Evolutionary conservation across 2,113 vertebrate genomes (phyloP).

Genomic region (Onychostruthus taczanowskii): DNA sequence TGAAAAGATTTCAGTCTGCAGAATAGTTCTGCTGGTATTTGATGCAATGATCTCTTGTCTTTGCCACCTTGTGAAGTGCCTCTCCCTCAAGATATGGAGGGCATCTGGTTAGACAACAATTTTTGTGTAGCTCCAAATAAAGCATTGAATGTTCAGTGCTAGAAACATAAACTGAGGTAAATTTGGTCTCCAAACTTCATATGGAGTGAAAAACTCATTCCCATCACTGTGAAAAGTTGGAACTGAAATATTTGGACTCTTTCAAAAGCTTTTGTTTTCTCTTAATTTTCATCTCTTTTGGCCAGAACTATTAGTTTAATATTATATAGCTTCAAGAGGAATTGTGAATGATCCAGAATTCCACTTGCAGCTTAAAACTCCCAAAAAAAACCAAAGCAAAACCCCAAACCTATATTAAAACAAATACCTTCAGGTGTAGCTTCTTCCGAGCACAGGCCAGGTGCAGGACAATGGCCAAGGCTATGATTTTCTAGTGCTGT

Average conservation of each 20-base stretch:
- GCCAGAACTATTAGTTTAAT: neutral
- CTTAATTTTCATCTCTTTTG: neutral
- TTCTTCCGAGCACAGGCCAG: neutral
- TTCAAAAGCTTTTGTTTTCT: conserved; percentile 25
- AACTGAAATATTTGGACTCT: neutral
- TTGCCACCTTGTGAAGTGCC: neutral
- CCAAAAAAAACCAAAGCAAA: neutral
- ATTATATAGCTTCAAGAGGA: neutral
- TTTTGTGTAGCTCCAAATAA: neutral
- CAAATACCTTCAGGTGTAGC: neutral
- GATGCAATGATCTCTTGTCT: neutral
- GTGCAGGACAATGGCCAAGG: neutral
- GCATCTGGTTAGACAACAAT: neutral
- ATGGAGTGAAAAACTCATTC: neutral
- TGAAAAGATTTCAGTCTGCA: neutral
- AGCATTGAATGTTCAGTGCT: neutral
- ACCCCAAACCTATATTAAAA: neutral
- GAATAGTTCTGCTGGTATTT: neutral
- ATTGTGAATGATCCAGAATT: neutral
- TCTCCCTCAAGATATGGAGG: neutral
- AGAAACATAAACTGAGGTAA: neutral
- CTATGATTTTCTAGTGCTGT: neutral
- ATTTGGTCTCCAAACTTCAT: neutral
- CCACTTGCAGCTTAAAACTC: neutral
- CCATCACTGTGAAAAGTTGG: neutral